These are phyloP conservation scores for Marmota flaviventris DNA, from an alignment of 2,113 vertebrate genomes.

Conservation along the genomic window DNA sequence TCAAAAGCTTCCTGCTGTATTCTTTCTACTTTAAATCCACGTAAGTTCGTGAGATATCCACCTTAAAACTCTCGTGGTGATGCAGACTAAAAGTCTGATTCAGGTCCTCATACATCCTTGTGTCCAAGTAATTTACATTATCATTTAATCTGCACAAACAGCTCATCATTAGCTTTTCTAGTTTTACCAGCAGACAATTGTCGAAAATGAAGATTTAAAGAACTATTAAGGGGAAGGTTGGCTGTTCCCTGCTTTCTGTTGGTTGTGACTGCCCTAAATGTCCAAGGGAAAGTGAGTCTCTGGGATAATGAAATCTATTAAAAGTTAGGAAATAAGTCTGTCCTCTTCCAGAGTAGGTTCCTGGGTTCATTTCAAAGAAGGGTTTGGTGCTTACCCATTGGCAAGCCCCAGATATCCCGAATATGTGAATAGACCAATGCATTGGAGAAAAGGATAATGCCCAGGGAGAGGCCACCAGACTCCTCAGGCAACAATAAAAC, in stretches of 20 bases:
- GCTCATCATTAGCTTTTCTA: constrained; percentile 85
- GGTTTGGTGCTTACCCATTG: constrained; percentile 76
- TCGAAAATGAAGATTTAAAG: constrained; percentile 89
- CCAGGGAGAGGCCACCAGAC: constrained; percentile 85
- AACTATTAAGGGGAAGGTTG: constrained; percentile 87
- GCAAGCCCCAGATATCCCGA: constrained; percentile 85
- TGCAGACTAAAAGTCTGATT: constrained; percentile 73
- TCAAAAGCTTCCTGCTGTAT: background rate
- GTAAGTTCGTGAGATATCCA: constrained; percentile 67
- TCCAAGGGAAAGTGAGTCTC: constrained; percentile 65
- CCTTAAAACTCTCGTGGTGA: constrained; percentile 82
- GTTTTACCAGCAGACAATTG: constrained; percentile 88
- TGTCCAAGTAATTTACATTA: constrained; percentile 79
- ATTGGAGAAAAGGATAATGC: constrained; percentile 87
- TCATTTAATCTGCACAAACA: constrained; percentile 82
- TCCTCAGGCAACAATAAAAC: constrained; percentile 87
- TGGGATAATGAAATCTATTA: constrained; percentile 84
- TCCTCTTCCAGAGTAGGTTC: constrained; percentile 80
- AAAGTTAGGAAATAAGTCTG: constrained; percentile 86
- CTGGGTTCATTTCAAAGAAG: constrained; percentile 81
- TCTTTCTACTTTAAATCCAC: constrained; percentile 68
- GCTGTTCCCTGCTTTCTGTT: background rate
- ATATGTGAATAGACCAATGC: constrained; percentile 86
- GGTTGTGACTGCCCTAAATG: constrained; percentile 46
- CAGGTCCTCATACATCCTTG: constrained; percentile 71